phyloP scores from a whole-genome alignment of 2,797 vertebrate species.

The Scomberomorus guttatus region DNA sequence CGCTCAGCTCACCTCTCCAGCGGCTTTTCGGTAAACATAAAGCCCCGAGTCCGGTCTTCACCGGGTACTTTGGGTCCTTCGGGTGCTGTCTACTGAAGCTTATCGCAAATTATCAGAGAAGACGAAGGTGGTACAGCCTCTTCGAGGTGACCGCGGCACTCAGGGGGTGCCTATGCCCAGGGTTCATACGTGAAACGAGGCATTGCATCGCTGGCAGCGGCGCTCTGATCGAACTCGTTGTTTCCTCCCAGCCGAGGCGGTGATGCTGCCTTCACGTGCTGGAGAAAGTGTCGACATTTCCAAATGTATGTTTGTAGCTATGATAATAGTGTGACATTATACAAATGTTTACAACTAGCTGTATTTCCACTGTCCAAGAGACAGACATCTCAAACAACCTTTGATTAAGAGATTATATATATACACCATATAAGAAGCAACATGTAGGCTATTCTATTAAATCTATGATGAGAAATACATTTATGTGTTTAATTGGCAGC shows the following conservation, averaged over 20 bases:
- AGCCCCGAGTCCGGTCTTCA: conserved; percentile 46
- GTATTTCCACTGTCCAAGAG: background rate
- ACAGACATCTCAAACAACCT: background rate
- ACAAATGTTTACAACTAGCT: background rate
- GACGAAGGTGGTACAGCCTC: conserved; percentile 7
- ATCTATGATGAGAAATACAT: too few relatives aligned
- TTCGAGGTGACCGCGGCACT: conserved; percentile 40
- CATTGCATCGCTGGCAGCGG: conserved; percentile 70
- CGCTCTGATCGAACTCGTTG: conserved; percentile 51
- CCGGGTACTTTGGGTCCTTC: conserved; percentile 13
- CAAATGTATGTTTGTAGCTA: rapidly evolving
- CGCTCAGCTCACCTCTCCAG: conserved; percentile 74
- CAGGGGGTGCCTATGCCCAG: conserved; percentile 52
- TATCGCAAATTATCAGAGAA: conserved; percentile 6
- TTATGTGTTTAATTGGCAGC: too few relatives aligned
- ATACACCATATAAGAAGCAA: too few relatives aligned
- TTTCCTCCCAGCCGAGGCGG: conserved; percentile 69
- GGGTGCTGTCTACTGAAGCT: background rate
- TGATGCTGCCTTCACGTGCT: conserved; percentile 54
- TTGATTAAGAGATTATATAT: background rate
- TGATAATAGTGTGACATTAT: rapidly evolving
- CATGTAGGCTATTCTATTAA: too few relatives aligned
- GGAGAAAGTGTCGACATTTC: conserved; percentile 2
- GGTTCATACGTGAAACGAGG: conserved; percentile 62
- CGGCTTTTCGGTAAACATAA: conserved; percentile 68